Conservation (phyloP, 2,113 vertebrate species). For the Chaetura pelagica region DNA sequence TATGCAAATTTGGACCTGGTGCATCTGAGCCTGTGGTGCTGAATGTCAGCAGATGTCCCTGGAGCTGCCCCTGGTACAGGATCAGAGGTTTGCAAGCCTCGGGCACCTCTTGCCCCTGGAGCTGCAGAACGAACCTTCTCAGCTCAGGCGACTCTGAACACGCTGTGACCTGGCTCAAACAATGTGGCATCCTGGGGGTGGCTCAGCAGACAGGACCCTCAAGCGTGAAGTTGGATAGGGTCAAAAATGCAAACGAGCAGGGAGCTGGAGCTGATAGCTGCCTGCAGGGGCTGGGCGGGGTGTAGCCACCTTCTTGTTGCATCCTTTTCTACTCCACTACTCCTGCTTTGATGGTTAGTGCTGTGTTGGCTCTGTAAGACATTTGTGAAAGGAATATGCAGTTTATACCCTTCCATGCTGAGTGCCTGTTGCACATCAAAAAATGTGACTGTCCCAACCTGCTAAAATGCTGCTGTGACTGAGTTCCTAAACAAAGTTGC, state of each 20-base stretch:
- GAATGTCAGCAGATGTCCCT: neutral
- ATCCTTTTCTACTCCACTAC: conserved; percentile 81
- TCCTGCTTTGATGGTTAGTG: conserved; percentile 48
- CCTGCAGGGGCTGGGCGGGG: neutral
- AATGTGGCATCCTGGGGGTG: neutral
- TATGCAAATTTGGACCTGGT: neutral
- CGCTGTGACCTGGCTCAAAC: neutral
- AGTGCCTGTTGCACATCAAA: conserved; percentile 75
- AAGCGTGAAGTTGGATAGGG: neutral
- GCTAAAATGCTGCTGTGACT: conserved; percentile 81
- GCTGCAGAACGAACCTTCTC: neutral
- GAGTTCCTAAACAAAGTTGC: conserved; percentile 85
- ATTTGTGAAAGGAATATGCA: conserved; percentile 77
- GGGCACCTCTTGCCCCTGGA: accelerated
- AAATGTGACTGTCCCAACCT: conserved; percentile 75
- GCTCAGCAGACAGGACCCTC: neutral
- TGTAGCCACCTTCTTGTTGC: conserved; percentile 84
- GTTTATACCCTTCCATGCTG: conserved; percentile 74
- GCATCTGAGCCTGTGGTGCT: neutral
- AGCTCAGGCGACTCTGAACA: neutral
- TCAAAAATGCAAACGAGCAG: neutral
- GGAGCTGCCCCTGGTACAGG: neutral
- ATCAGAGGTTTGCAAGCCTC: neutral
- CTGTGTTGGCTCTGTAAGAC: conserved; percentile 78
- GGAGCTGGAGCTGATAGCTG: conserved; percentile 3